Conservation (phyloP, 2,888 invertebrate genomes). For the Rhagophthalmus giganteus region DNA sequence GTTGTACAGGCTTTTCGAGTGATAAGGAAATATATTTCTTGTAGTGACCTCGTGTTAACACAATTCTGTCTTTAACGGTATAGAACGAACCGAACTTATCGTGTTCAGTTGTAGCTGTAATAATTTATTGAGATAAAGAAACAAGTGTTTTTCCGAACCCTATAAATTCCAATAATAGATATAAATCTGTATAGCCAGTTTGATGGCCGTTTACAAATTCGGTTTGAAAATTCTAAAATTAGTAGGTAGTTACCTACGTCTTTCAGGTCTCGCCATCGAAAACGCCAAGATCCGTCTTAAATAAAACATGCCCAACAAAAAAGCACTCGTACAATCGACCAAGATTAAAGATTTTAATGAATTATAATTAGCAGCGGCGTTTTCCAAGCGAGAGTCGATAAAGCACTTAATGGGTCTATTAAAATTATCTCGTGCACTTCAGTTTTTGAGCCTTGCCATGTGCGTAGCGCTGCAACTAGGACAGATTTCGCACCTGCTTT, state of each 20-base stretch:
- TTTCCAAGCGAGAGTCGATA: conserved; percentile 10
- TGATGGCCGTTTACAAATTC: conserved; percentile 18
- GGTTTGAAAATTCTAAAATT: conserved; percentile 9
- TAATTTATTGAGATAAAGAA: conserved; percentile 31
- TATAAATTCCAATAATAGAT: conserved; percentile 30
- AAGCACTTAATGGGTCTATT: conserved; percentile 12
- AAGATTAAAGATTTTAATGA: conserved; percentile 9
- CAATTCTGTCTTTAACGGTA: conserved; percentile 31
- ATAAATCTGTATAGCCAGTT: conserved; percentile 19
- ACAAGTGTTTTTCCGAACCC: conserved; percentile 24
- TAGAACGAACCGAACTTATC: conserved; percentile 26
- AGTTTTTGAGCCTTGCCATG: conserved; percentile 4
- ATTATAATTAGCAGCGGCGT: conserved; percentile 15
- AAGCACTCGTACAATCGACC: background rate
- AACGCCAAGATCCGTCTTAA: no score
- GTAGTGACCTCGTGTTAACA: conserved; percentile 34
- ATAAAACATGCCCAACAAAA: conserved; percentile 1
- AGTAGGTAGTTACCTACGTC: no score
- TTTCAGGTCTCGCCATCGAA: no score
- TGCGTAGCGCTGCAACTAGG: background rate
- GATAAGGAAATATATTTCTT: conserved; percentile 35
- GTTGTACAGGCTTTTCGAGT: conserved; percentile 26
- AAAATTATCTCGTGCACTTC: conserved; percentile 16
- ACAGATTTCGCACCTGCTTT: background rate
- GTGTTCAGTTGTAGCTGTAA: conserved; percentile 20